phyloP scores from a whole-genome alignment of 2,797 vertebrate genomes.

The Myotis vivesi region DNA sequence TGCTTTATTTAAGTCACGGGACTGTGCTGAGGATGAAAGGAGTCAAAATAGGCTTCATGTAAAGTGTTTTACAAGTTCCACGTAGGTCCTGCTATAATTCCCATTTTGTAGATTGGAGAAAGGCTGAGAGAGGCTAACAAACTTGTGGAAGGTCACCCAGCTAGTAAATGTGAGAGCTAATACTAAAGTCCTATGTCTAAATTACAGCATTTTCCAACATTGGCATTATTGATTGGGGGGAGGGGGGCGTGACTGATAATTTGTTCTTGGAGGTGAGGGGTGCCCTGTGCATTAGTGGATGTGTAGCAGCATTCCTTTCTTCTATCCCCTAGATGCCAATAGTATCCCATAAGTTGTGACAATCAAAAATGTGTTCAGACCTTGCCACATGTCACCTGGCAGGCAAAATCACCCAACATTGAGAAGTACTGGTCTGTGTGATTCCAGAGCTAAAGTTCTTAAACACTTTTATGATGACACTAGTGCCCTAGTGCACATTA shows the following conservation, averaged over 20 bases:
- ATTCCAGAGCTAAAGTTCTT: slow-evolving; percentile 21
- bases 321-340: neutral
- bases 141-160: neutral
- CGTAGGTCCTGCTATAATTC: neutral
- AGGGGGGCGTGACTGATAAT: neutral
- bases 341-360: neutral
- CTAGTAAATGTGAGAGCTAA: neutral
- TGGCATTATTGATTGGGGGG: neutral
- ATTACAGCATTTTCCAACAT: neutral
- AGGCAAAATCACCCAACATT: neutral
- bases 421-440: neutral
- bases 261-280: neutral
- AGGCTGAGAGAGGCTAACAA: neutral
- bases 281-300: neutral
- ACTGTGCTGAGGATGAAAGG: neutral
- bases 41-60: neutral
- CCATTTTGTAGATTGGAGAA: neutral
- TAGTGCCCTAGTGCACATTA: no score
- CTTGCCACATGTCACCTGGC: neutral
- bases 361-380: neutral
- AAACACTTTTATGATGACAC: neutral
- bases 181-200: neutral
- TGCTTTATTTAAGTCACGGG: slow-evolving; percentile 1
- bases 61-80: neutral
- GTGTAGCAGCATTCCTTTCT: neutral